These are phyloP conservation scores for Himalopsyche anomala DNA, from an alignment of 2,888 invertebrate species.

Conservation along the genomic window DNA sequence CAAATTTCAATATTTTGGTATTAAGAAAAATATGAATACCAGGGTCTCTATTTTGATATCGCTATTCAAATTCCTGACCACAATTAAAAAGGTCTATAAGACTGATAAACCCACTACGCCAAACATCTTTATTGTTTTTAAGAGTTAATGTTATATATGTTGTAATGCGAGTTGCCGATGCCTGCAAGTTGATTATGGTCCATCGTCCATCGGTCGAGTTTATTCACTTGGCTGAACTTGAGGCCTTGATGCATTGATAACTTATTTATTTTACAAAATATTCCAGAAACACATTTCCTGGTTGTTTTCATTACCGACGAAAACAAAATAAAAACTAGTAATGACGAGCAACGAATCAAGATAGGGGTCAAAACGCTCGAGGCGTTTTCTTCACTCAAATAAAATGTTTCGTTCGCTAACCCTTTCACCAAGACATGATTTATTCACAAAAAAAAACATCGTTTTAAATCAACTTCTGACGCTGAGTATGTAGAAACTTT, in stretches of 20 bases:
- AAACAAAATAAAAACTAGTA: conserved; percentile 34
- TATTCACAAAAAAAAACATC: too few species aligned
- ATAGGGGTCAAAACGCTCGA: conserved; percentile 8
- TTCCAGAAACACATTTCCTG: conserved; percentile 34
- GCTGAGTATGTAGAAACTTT: too few species aligned
- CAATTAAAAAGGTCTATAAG: too few species aligned
- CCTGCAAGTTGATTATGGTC: conserved; percentile 3
- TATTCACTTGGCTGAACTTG: conserved; percentile 31
- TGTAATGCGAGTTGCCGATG: not conserved
- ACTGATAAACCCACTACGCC: too few species aligned
- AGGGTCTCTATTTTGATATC: too few species aligned
- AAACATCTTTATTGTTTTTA: too few species aligned
- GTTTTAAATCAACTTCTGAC: too few species aligned
- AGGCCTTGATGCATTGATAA: conserved; percentile 27
- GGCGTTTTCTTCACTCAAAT: conserved; percentile 20
- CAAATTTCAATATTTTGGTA: too few species aligned
- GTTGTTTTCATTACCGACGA: conserved; percentile 13
- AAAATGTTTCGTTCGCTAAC: not conserved
- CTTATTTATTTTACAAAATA: conserved; percentile 30
- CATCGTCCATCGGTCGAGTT: conserved; percentile 34
- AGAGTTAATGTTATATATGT: too few species aligned
- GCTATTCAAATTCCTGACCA: too few species aligned
- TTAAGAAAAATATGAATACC: too few species aligned
- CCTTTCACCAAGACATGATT: not conserved
- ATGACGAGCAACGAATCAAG: conserved; percentile 29